These are phyloP conservation scores for Crotalus tigris DNA, from an alignment of 2,113 vertebrate species.

Conservation along the genomic window DNA sequence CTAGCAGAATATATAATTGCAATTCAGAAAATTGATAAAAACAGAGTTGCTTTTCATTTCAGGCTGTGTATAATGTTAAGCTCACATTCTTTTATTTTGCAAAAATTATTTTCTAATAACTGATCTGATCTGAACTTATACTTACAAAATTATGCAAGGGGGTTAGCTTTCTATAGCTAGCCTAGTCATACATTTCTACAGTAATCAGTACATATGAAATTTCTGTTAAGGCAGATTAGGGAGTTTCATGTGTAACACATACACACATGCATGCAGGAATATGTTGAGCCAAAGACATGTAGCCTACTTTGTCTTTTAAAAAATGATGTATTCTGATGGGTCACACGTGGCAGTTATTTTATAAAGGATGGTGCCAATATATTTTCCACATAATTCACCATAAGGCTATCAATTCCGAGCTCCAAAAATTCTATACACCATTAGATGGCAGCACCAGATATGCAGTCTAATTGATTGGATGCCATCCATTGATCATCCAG, in stretches of 20 bases:
- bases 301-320: background rate
- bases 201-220: background rate
- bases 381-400: background rate
- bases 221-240: background rate
- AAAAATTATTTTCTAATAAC: background rate
- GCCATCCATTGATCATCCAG: background rate
- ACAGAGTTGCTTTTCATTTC: background rate
- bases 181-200: background rate
- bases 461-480: background rate
- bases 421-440: background rate
- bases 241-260: background rate
- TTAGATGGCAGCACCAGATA: background rate
- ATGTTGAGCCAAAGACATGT: background rate
- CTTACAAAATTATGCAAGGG: background rate
- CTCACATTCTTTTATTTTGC: background rate
- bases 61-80: background rate
- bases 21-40: background rate
- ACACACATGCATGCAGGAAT: background rate
- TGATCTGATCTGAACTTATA: background rate
- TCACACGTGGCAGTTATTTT: background rate
- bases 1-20: background rate
- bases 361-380: background rate
- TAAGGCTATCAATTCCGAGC: background rate
- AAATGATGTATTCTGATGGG: background rate
- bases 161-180: background rate